Base-by-base conservation (phyloP, 53 echinoderm and acorn worm species). In the Henricia sp. region DNA sequence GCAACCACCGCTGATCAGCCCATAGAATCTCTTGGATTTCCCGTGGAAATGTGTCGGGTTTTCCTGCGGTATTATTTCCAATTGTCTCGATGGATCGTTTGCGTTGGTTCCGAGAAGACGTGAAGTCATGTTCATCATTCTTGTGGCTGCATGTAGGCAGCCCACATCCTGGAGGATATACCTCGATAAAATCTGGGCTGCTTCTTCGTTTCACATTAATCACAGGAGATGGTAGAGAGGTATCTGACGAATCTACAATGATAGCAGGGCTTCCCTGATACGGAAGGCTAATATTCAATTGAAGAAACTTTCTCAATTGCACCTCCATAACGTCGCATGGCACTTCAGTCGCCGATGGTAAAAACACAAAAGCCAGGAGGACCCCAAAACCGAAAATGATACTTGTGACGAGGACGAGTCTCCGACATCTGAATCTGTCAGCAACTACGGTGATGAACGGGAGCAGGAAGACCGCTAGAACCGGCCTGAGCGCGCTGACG, bases 1-100 rank as follows among this genome's bases (percentile, higher is more conserved):
- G 92, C 64, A 89, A 54, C 95, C 95, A 94, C 42, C 95, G 82
- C 59, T 91, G 93, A 30, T 93, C 57, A 12, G 88, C 76, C 10
- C 72, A 60, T 4, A 93, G 88, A 68, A 50, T 48, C 63, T 32
- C 50, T 3, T 42, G 21, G 63, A 50, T 52, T 0, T 1, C 2
- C 35, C 33, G 0, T 30, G 80, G 80, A 64, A 80, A 48, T 25
- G 62, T 63, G 32, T 60, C 17, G 4, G 24, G 46, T 29, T 32
- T 11, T 1, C 42, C 41, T 13, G 3, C 16, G 58, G 41, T 13
- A 13, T 44, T 60, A n/a, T n/a, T 11, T 30, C 11, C 30, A 20
- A 3, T 56, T 56, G 29, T 60, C 32, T 28, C 30, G 1, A 28
- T 11, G 62, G n/a, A n/a, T 60, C 32, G 6, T 6, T 34, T 10